These are phyloP conservation scores for Scalopus aquaticus DNA, from an alignment of 2,113 vertebrate genomes.

Conservation along the genomic window DNA sequence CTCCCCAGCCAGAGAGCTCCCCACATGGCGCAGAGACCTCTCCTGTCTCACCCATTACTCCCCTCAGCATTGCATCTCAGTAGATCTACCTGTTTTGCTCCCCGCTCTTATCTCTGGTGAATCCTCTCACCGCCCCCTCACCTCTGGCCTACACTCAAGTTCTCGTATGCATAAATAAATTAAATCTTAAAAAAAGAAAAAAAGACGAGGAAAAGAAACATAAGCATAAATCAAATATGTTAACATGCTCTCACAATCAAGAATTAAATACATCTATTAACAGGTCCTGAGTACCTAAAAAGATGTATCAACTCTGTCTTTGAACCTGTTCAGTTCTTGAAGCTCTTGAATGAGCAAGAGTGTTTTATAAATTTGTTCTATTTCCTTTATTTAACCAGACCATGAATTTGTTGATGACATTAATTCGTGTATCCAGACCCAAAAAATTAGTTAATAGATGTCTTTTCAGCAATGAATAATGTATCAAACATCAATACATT, in stretches of 20 bases:
- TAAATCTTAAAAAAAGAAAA: no score
- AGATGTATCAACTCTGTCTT: constrained; percentile 13
- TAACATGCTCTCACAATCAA: constrained; percentile 2
- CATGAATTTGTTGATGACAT: neutral
- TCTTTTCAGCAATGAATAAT: neutral
- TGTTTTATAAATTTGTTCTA: constrained; percentile 35
- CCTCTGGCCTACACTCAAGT: no score
- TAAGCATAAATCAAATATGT: constrained; percentile 19
- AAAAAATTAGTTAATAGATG: constrained; percentile 2
- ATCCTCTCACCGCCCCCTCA: no score
- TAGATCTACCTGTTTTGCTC: no score
- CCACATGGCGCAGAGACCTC: no score
- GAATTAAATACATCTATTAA: constrained; percentile 14
- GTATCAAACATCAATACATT: neutral
- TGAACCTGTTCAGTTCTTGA: neutral
- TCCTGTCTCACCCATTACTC: no score
- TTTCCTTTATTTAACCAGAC: neutral
- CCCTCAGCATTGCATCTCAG: no score
- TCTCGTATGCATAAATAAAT: no score
- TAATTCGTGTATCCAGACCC: no score
- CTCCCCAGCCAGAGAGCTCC: no score
- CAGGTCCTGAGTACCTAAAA: neutral
- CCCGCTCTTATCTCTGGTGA: no score
- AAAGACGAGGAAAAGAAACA: constrained; percentile 44
- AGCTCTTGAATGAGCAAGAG: constrained; percentile 17